Percentiles rank a stretch among this genome's conserved stretches.
These are phyloP conservation scores for Caenorhabditis imperialis DNA, from an alignment of 2,888 invertebrate species.

Conservation along the genomic window DNA sequence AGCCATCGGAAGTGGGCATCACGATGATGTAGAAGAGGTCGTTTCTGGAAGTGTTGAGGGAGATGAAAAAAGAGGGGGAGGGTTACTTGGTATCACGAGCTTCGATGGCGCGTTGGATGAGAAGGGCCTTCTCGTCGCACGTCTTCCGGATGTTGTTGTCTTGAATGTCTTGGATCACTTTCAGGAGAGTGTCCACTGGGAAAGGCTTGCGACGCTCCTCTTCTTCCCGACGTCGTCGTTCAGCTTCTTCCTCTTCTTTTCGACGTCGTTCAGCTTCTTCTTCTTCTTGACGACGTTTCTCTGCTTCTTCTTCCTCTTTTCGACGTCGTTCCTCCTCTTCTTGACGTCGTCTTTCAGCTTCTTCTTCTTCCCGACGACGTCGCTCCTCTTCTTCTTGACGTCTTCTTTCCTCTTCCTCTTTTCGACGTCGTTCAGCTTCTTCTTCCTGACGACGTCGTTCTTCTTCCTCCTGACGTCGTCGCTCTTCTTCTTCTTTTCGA, in stretches of 20 bases:
- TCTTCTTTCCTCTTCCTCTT: not conserved
- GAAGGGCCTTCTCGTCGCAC: not conserved
- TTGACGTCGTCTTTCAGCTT: not conserved
- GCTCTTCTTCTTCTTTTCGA: not conserved
- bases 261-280: not conserved
- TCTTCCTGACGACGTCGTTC: not conserved
- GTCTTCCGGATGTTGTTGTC: not conserved
- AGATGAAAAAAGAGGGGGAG: not conserved
- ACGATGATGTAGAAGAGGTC: slow-evolving; percentile 2
- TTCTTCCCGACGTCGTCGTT: not conserved
- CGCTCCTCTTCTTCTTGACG: not conserved
- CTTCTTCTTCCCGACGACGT: not conserved
- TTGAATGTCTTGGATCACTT: not conserved
- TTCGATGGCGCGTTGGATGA: not conserved
- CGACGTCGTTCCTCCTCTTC: not conserved
- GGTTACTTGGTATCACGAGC: too few species aligned
- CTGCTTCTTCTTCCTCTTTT: too few species aligned
- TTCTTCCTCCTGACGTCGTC: not conserved
- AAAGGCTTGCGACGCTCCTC: too few species aligned
- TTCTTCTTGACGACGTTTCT: too few species aligned
- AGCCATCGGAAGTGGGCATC: not conserved
- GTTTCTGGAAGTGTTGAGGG: not conserved
- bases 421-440: not conserved
- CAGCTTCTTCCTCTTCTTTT: not conserved
- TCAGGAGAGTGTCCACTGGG: not conserved